Conservation (phyloP, 2,888 invertebrate genomes). For the Leucophenga montana region DNA sequence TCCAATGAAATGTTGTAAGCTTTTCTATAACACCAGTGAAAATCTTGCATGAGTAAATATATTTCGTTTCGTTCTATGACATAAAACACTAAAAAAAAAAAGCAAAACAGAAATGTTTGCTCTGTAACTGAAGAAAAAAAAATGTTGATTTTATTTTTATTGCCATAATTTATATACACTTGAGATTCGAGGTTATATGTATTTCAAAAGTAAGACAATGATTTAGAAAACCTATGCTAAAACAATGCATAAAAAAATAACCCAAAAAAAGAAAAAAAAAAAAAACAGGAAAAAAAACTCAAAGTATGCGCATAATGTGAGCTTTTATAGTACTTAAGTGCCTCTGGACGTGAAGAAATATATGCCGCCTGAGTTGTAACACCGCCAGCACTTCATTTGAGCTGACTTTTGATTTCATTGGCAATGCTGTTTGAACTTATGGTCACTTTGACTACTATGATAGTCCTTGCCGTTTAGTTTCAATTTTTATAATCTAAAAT, state of each 20-base stretch:
- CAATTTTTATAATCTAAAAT: too few species aligned
- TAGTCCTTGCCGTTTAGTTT: background rate
- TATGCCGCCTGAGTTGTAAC: background rate
- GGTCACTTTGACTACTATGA: background rate
- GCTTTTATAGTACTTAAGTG: slow-evolving; percentile 52
- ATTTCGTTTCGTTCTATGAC: background rate
- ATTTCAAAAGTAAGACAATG: slow-evolving; percentile 4
- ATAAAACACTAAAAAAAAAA: slow-evolving; percentile 30
- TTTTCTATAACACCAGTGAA: slow-evolving; percentile 42
- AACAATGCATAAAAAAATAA: background rate
- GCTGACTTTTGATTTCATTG: background rate
- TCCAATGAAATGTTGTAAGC: slow-evolving; percentile 37
- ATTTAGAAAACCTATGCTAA: background rate
- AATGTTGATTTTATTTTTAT: slow-evolving; percentile 60
- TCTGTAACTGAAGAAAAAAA: background rate
- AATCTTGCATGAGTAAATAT: slow-evolving; percentile 36
- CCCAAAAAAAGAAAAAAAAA: slow-evolving; percentile 20
- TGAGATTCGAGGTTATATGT: background rate
- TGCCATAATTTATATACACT: slow-evolving; percentile 54
- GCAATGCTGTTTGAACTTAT: background rate
- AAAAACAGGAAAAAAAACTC: slow-evolving; percentile 1
- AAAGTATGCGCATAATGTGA: slow-evolving; percentile 41
- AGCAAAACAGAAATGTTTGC: slow-evolving; percentile 22
- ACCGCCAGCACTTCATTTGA: background rate
- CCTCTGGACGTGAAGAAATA: background rate